A percentile compares a stretch with the other conserved stretches of the same genome.
These are phyloP conservation scores for Etheostoma cragini DNA, from an alignment of 2,113 vertebrate species.

Conservation along the genomic window DNA sequence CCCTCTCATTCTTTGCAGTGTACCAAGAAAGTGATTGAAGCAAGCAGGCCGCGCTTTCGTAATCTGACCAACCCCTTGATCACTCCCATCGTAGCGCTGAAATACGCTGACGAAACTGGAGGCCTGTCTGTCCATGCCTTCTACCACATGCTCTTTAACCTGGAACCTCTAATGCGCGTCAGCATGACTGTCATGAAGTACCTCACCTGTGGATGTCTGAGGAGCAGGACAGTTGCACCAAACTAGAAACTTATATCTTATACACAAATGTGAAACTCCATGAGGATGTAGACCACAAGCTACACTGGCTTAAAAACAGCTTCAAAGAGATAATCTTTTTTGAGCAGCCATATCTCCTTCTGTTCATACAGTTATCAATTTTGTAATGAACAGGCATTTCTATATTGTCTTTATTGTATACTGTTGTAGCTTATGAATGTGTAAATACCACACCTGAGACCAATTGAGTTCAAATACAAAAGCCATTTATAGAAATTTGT, in stretches of 20 bases:
- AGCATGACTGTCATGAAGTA: constrained; percentile 85
- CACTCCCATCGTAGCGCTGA: constrained; percentile 88
- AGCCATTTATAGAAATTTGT: not conserved
- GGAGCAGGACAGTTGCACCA: constrained; percentile 72
- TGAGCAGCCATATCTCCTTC: constrained; percentile 27
- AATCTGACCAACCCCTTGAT: constrained; percentile 89
- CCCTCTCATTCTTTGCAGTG: constrained; percentile 72
- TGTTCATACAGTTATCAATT: not conserved
- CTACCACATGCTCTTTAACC: constrained; percentile 90
- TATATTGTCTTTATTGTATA: constrained; percentile 4
- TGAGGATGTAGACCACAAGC: not conserved
- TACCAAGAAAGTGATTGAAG: constrained; percentile 87
- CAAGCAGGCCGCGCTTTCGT: constrained; percentile 86
- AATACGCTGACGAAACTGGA: constrained; percentile 89
- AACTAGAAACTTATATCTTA: constrained; percentile 45
- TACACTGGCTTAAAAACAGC: constrained; percentile 1
- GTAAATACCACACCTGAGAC: not conserved
- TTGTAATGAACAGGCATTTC: not conserved
- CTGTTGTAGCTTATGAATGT: not conserved
- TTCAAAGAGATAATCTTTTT: not conserved
- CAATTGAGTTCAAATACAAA: constrained; percentile 1
- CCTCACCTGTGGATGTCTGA: constrained; percentile 87
- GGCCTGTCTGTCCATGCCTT: constrained; percentile 87
- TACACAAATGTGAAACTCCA: not conserved
- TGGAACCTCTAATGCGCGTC: constrained; percentile 87